phyloP scores from a whole-genome alignment of 2,888 invertebrate species.

The Chesias legatella region DNA sequence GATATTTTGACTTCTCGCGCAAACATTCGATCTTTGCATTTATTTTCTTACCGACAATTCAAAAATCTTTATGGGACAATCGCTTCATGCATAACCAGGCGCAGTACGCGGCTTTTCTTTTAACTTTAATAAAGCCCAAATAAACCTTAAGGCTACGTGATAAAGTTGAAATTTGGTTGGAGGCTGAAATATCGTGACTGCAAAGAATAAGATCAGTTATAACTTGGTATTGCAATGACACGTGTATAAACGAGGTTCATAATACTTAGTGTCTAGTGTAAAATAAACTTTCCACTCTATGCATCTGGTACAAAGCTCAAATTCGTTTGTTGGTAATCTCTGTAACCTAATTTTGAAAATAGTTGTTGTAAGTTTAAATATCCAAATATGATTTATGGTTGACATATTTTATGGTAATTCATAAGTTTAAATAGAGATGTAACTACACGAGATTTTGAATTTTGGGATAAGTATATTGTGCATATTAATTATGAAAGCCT shows the following conservation, averaged over 20 bases:
- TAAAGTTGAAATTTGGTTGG: conserved; percentile 21
- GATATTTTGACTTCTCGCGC: too few species aligned
- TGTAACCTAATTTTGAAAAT: conserved; percentile 3
- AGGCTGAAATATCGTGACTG: conserved; percentile 31
- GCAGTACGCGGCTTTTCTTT: conserved; percentile 26
- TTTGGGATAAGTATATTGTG: too few species aligned
- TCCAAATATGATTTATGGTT: conserved; percentile 5
- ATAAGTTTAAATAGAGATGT: not conserved
- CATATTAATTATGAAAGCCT: too few species aligned
- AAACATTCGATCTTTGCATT: not conserved
- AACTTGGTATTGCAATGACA: conserved; percentile 42
- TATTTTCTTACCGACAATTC: conserved; percentile 31
- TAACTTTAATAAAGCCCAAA: not conserved
- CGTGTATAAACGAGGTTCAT: conserved; percentile 31
- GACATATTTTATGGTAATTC: conserved; percentile 9
- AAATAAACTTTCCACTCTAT: conserved; percentile 4
- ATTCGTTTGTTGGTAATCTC: not conserved
- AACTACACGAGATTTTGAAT: too few species aligned
- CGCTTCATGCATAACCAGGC: conserved; percentile 28
- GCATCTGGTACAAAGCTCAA: not conserved
- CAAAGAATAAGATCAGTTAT: conserved; percentile 35
- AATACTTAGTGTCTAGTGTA: conserved; percentile 1
- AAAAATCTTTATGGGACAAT: conserved; percentile 32
- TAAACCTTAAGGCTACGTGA: conserved; percentile 2
- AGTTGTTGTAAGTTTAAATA: conserved; percentile 5